Conservation (phyloP, 2,797 vertebrate genomes). For the Holocentrus rufus region DNA sequence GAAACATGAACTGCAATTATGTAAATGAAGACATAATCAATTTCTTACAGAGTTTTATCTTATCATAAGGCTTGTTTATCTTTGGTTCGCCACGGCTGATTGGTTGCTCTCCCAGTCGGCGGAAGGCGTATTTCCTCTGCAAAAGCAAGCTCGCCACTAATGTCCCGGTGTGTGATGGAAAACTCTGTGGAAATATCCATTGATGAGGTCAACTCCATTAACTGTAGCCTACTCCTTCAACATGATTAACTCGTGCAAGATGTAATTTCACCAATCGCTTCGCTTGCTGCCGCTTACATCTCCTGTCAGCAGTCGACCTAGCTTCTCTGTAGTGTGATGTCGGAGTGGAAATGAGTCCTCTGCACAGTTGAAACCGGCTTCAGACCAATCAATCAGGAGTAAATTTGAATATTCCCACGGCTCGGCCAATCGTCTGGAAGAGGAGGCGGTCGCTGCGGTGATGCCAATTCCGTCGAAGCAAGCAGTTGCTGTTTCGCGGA, state of each 20-base stretch:
- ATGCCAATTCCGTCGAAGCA: conserved; percentile 66
- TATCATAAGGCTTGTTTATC: conserved; percentile 83
- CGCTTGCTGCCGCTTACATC: conserved; percentile 27
- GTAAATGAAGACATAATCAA: not conserved
- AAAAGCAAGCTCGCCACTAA: conserved; percentile 65
- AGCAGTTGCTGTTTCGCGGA: conserved; percentile 75
- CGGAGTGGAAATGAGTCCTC: conserved; percentile 70
- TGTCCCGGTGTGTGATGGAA: conserved; percentile 63
- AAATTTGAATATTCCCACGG: conserved; percentile 78
- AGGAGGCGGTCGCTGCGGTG: conserved; percentile 70
- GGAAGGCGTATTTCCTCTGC: conserved; percentile 77
- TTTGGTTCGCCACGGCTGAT: conserved; percentile 79
- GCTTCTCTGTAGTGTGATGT: conserved; percentile 69
- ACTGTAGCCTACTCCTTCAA: conserved; percentile 43
- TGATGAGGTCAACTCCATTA: conserved; percentile 60
- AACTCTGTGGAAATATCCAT: conserved; percentile 73
- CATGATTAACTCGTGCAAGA: conserved; percentile 26
- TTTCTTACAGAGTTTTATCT: conserved; percentile 80
- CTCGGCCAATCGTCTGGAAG: conserved; percentile 69
- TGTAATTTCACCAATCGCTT: conserved; percentile 33
- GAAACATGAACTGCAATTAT: not conserved
- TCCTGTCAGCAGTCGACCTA: conserved; percentile 57
- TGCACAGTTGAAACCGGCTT: conserved; percentile 68
- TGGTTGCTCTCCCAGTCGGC: conserved; percentile 70
- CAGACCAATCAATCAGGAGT: conserved; percentile 78